Base-by-base conservation (phyloP, 1,140 invertebrate species). In the Drosophila gunungcola region DNA sequence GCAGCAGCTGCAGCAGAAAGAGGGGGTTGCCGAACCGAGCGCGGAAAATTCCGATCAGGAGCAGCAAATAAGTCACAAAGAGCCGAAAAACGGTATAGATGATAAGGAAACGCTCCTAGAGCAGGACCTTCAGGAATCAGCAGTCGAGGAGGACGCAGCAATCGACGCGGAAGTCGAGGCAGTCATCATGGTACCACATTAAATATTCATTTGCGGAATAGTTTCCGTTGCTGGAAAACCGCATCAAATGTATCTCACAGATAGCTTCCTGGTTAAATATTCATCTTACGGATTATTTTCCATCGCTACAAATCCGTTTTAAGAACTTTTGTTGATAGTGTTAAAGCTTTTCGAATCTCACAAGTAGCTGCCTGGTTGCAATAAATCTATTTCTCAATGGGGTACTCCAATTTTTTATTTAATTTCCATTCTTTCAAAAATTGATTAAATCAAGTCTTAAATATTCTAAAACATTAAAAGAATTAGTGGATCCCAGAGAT, bases 131-230 rank as follows among this genome's bases (percentile, higher is more conserved):
- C 42, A 55, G 1, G 36, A 39, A 16, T 34, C 42, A 42, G 45
- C 72, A 77, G 56, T 55, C 60, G 72, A 84, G 45, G 62, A 67
- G 49, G 85, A 88, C 73, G 80, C 65, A 57, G 88, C 75, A 55
- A 57, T 79, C 61, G 83, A 92, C 80, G 85, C 72, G 55, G 80
- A 80, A 88, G 84, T 75, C 49, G 90, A 91, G 73, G 86, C 86
- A 70, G 90, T 82, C 60, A 92, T 81, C 53, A 92, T 92, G 88
- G 90, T 92, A 89, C 80, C 38, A 3, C 5, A 42, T 25, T 13
- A 7, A n/a, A 62, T 3, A 1, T 55, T 2, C n/a, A 11, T 25
- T 7, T 25, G 73, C 52, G 68, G 11, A 43, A 6, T 6, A 32
- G 1, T 32, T 32, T 2, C 1, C 29, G 6, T 32, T 32, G 29